A percentile compares a stretch with the other conserved stretches of the same genome.
Evolutionary conservation across 2,113 vertebrate species (phyloP).

Genomic region (Gadus chalcogrammus): DNA sequence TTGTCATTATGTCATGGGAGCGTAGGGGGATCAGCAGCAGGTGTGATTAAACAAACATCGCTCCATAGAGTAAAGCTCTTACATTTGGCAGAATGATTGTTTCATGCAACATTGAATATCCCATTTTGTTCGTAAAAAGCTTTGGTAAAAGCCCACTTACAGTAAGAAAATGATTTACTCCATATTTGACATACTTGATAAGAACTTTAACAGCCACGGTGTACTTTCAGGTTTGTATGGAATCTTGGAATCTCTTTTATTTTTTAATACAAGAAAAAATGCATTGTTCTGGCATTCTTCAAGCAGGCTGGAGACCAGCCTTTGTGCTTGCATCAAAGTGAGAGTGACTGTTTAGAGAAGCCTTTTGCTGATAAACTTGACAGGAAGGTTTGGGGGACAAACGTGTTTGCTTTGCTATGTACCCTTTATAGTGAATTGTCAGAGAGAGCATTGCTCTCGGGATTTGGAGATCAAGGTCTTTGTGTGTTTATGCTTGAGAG

Average conservation of each 20-base stretch:
- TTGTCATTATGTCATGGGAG: too few relatives aligned
- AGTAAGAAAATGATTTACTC: too few relatives aligned
- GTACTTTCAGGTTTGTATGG: too few relatives aligned
- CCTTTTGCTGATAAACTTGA: constrained; percentile 7
- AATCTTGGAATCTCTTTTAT: neutral
- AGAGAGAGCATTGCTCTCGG: constrained; percentile 13
- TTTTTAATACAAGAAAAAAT: neutral
- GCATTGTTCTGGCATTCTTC: neutral
- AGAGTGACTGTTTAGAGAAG: constrained; percentile 4
- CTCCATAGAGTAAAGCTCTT: too few relatives aligned
- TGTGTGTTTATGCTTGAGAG: constrained; percentile 2
- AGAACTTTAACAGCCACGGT: too few relatives aligned
- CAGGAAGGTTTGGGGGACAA: neutral
- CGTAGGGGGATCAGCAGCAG: too few relatives aligned
- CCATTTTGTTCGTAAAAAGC: too few relatives aligned
- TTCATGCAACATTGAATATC: too few relatives aligned
- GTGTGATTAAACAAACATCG: too few relatives aligned
- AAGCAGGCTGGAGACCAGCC: neutral
- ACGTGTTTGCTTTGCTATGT: neutral
- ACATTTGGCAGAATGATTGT: too few relatives aligned
- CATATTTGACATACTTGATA: too few relatives aligned
- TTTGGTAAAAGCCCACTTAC: too few relatives aligned
- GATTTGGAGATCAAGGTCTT: constrained; percentile 19
- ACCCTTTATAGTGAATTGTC: neutral
- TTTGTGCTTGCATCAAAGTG: neutral